Percentiles rank a stretch among this genome's conserved stretches.
phyloP scores from a whole-genome alignment of 2,888 invertebrate genomes.

The Nesidiocoris tenuis region DNA sequence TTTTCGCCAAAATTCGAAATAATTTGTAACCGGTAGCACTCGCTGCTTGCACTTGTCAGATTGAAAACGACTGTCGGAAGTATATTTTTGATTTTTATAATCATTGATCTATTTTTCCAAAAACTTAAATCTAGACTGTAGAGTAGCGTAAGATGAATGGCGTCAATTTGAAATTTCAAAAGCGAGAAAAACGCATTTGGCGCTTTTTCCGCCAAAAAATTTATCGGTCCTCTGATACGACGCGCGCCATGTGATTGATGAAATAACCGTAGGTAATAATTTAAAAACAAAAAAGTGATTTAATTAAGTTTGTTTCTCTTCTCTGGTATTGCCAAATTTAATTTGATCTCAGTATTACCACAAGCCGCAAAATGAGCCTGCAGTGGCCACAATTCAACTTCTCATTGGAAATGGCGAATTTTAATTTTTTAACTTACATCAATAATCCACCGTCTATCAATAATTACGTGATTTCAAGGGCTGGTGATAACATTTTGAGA shows the following conservation, averaged over 20 bases:
- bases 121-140: constrained; percentile 15
- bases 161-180: constrained; percentile 10
- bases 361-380: constrained; percentile 13
- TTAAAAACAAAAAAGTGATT: neutral
- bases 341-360: constrained; percentile 38
- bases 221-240: constrained; percentile 6
- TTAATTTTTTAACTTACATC: too few relatives aligned
- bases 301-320: neutral
- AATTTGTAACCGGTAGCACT: too few relatives aligned
- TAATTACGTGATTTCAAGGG: neutral
- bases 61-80: constrained; percentile 37
- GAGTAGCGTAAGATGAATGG: constrained; percentile 20
- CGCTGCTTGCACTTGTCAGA: constrained; percentile 3
- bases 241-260: constrained; percentile 28
- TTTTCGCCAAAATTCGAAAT: too few relatives aligned
- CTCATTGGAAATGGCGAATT: too few relatives aligned
- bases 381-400: too few relatives aligned
- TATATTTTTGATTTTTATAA: constrained; percentile 46
- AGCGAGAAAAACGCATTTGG: constrained; percentile 4
- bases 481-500: neutral
- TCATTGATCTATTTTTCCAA: constrained; percentile 43
- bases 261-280: neutral
- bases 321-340: constrained; percentile 28
- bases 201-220: neutral
- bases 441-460: too few relatives aligned